Base-by-base conservation (phyloP, 2,888 invertebrate genomes). In the Bugulina stolonifera region DNA sequence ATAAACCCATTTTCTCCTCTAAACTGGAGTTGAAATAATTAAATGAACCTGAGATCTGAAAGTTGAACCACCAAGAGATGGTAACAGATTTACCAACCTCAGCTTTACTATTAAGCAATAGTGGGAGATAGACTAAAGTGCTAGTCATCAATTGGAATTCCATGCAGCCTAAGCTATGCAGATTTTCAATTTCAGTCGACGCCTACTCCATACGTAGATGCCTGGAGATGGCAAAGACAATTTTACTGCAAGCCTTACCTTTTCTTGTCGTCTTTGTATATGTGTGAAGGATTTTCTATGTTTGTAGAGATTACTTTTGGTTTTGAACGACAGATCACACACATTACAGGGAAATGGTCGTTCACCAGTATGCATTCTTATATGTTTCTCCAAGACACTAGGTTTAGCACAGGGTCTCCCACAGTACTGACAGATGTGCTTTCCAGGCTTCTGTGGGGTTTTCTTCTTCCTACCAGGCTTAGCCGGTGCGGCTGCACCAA, bases 321-420 rank as follows among this genome's bases (percentile, higher is more conserved):
- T 94, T 86, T 94, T 94, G 86, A 94, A 94, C 79, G 93, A 91
- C 86, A 94, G 92, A 77, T 93, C 93, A 85, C 94, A 94, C 77
- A 91, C 90, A 79, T 89, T 87, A 86, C 94, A 94, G 35, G 94
- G 94, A 86, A 90, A 94, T 73, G 94, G 94, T 79, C 94, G 88
- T 86, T 94, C 94, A 83, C 93, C 93, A 69, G 94, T 94, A 85
- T 94, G 94, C 74, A 93, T 93, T 81, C 94, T 89, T 84, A 94
- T 92, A 87, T 94, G 94, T 87, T 94, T 94, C 85, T 93, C 91
- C 76, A 94, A 88, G 76, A 94, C 94, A 83, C 93, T 94, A 73
- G 94, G 94, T 86, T 94, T 94, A 79, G 93, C 91, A 87, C 93
- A 94, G 76, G 90, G 90, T 82, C 93, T 87, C 84, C 91, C 91